Base-by-base conservation (phyloP, 2,888 invertebrate species). In the Leptinotarsa juncta region DNA sequence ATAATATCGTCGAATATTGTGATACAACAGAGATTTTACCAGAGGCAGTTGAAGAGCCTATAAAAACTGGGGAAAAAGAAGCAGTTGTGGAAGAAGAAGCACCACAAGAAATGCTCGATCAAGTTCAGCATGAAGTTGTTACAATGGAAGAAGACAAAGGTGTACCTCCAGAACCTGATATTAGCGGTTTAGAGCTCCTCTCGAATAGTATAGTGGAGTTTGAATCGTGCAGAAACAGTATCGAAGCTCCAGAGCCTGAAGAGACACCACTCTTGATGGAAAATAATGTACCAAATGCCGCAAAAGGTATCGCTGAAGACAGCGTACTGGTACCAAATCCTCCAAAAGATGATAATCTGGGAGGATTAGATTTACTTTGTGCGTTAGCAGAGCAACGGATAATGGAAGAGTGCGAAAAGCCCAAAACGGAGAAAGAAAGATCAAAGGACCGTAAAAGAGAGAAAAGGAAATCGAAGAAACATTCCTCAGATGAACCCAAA, bases 171-270 rank as follows among this genome's bases (percentile, higher is more conserved):
- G 86, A 88, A 18, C 93, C 94, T 0, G 95, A 96, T 84, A 88
- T 95, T 10, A 95, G 95, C 80, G 96, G 96, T 0, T 87, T 96
- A 50, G 95, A 96, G 85, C 87, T 96, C 57, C 86, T 96, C 32
- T 96, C 96, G 0, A 96, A 96, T 83, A 96, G 96, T 85, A 95
- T 96, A 75, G 95, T 94, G 72, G 94, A 95, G 82, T 93, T 94
- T 81, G 94, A 94, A 83, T 90, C 91, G 70, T 83, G 88, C 67
- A 75, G 80, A 32, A 71, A 60, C 86, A 90, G 18, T 60, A 79
- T 16, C 87, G 84, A 50, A 86, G 42, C 42, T 42, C 42, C 42
- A 42, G 78, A 71, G 78, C 81, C 79, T 42, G 79, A 78, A 3
- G 90, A 89, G 67, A 85, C 86, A 76, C 86, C 87, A 72, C 78